Percentiles rank a stretch among this genome's conserved stretches.
These are phyloP conservation scores for Pitangus sulphuratus DNA, from an alignment of 2,797 vertebrate genomes.

Conservation along the genomic window DNA sequence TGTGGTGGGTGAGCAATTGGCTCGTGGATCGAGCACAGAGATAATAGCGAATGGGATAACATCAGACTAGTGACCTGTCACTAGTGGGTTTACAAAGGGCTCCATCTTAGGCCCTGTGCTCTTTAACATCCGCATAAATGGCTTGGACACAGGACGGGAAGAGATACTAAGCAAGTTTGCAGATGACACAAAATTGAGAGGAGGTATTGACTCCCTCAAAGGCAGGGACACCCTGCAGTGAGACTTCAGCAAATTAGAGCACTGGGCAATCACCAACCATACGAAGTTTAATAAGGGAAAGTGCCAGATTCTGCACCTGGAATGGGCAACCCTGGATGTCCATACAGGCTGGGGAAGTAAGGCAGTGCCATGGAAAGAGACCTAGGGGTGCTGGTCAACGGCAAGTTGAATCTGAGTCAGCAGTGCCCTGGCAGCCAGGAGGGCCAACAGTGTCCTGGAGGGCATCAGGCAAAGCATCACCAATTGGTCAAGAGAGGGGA, in stretches of 20 bases:
- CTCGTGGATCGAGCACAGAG: background rate
- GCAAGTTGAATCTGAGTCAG: background rate
- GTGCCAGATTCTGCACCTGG: background rate
- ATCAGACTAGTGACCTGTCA: background rate
- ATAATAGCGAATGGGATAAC: background rate
- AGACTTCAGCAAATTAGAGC: background rate
- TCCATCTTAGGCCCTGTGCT: background rate
- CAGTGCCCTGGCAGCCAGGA: background rate
- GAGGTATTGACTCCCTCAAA: background rate
- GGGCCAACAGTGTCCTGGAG: background rate
- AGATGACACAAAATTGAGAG: background rate
- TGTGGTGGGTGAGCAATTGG: background rate
- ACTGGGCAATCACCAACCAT: background rate
- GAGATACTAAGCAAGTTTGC: background rate
- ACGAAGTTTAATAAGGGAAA: background rate
- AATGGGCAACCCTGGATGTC: background rate
- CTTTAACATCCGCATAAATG: background rate
- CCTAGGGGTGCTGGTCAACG: background rate
- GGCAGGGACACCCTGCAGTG: background rate
- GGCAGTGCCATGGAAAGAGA: background rate
- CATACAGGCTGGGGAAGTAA: background rate
- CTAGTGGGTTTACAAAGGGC: background rate
- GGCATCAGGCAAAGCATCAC: background rate
- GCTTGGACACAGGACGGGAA: background rate
- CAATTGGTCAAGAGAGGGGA: background rate